Evolutionary conservation across 1,140 invertebrate species (phyloP), one percentile per base, ranked within the genome.

Genomic region (Philotrypesis tridentata): DNA sequence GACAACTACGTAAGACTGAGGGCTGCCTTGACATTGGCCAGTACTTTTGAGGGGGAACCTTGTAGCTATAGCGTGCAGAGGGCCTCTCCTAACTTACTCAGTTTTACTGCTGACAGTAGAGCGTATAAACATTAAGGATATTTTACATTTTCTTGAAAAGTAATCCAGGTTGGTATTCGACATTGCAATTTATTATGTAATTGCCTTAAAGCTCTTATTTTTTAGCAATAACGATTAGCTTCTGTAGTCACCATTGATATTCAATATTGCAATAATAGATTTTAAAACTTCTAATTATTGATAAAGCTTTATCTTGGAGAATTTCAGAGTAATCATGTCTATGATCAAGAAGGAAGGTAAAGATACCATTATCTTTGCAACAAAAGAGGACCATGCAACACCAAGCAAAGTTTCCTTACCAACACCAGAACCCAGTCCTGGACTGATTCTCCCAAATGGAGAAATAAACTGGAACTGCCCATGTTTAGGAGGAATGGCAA

Each of bases 401-500:
- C 96, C 96, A 11, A 96, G 96, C 86, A 95, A 90, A 78, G 93
- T 97, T n/a, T 89, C 91, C 67, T 91, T 97, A 80, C 95, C 96
- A 8, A 94, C 95, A 85, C 93, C 94, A 17, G 96, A 96, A 84
- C 94, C 95, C 9, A 93, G 94, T 76, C 94, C 95, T 80, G 97
- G 98, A 37, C 91, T 98, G 1, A 95, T 99, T 80, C 92, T 97
- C 40, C 93, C 95, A 2, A 96, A 97, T 92, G 98, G 98, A 8
- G 95, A 96, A 70, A 98, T 99, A 80, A 99, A 99, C 91, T 99
- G 98, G 97, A 96, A 96, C 88, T 99, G 98, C 88, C 98, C 98
- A 0, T 99, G 98, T 91, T 93, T 99, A 25, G 98, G 98, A 33
- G 97, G 97, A 21, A 98, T 98, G 96, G 96, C 97, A 7, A 97